Base-by-base conservation (phyloP, 2,113 vertebrate species). In the Galemys pyrenaicus region DNA sequence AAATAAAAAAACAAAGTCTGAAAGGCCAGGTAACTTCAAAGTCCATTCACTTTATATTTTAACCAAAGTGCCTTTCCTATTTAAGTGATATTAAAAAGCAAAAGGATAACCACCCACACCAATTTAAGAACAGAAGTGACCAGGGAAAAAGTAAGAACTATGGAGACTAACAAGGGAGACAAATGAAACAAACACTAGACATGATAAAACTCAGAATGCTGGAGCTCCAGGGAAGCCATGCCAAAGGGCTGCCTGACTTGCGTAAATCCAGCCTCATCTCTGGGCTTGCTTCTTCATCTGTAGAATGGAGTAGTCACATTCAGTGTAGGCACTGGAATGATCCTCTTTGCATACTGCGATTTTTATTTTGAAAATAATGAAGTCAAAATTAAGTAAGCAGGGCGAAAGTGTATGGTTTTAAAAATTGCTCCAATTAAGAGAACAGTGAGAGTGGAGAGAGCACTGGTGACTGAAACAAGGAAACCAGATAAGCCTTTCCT, bases 31-130 rank as follows among this genome's bases (percentile, higher is more conserved):
- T 81, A 67, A 71, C 30, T 32, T 88, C 82, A 86, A 90, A 68
- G 44, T 20, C 65, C 46, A 62, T 19, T 10, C 9, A 70, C 46
- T 71, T 80, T 70, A 74, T 1, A 86, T 44, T 58, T 74, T 70
- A 49, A 71, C 32, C 46, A 49, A 89, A 58, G 30, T 46, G 49
- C 75, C 9, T 26, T 44, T 94, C 28, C 13, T 3, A 32, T 54
- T 70, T 67, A 92, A 92, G 15, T 56, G 56, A 71, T 64, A 75
- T 30, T 41, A 32, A 73, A 83, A 92, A 92, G 60, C 35, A 67
- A 78, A 87, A 83, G 80, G 67, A 51, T 20, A 90, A n/a, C 1
- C n/a, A 77, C 8, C 1, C n/a, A 77, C 8, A 30, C 64, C 17
- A 77, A 65, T 37, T 87, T 75, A 82, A 89, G 41, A 79, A 64